A percentile compares a stretch with the other conserved stretches of the same genome.
Conservation (phyloP, 2,113 vertebrate genomes). For the Panthera tigris region DNA sequence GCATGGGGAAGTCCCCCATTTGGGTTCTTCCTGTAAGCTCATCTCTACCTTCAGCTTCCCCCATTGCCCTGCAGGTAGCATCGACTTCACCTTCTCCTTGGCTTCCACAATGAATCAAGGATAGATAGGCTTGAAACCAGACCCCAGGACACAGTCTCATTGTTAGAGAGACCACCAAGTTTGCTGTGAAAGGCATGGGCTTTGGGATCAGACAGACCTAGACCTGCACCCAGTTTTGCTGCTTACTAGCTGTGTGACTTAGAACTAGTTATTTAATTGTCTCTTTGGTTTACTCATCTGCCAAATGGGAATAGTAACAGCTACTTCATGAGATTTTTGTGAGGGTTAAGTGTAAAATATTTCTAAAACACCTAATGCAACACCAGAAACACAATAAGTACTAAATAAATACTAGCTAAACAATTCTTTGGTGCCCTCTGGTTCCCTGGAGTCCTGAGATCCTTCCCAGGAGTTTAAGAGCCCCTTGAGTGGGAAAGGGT, state of each 20-base stretch:
- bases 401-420: neutral
- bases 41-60: neutral
- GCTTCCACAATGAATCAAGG: rapidly evolving
- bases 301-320: neutral
- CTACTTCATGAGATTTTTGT: neutral
- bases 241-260: neutral
- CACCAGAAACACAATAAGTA: neutral
- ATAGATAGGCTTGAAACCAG: neutral
- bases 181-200: neutral
- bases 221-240: neutral
- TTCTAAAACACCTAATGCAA: neutral
- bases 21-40: neutral
- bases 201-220: neutral
- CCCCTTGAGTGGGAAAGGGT: neutral
- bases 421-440: neutral
- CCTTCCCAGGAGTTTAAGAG: neutral
- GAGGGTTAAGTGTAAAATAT: neutral
- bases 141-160: neutral
- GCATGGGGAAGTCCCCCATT: neutral
- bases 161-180: neutral
- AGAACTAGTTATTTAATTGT: neutral
- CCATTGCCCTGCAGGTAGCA: neutral
- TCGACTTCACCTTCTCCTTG: neutral
- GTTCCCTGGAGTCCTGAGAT: neutral
- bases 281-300: neutral